Percentiles rank a stretch among this genome's conserved stretches.
phyloP scores from a whole-genome alignment of 1,140 invertebrate species.

The Diachasma alloeum region DNA sequence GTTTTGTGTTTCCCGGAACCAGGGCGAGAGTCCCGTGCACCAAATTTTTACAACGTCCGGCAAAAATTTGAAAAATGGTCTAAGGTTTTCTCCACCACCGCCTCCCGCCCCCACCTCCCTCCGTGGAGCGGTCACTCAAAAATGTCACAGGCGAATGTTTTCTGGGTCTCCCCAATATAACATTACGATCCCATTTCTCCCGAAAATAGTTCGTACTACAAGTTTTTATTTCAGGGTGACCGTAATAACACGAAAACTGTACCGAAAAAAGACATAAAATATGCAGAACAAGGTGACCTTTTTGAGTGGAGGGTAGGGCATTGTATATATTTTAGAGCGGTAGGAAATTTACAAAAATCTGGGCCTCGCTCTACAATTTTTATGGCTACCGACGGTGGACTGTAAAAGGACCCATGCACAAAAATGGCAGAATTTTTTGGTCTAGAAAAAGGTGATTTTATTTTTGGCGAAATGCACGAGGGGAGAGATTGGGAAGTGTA shows the following conservation, averaged over 20 bases:
- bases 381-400: not conserved
- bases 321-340: constrained; percentile 31
- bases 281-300: constrained; percentile 21
- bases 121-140: not conserved
- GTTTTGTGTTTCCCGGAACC: constrained; percentile 22
- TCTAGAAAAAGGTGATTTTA: not conserved
- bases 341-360: constrained; percentile 36
- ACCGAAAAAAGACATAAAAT: constrained; percentile 51
- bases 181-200: constrained; percentile 46
- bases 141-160: not conserved
- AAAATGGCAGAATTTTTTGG: not conserved
- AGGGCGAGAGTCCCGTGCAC: not conserved
- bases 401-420: not conserved
- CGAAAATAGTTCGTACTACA: constrained; percentile 45
- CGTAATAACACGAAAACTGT: constrained; percentile 59
- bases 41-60: not conserved
- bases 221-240: constrained; percentile 58
- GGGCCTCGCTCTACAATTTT: constrained; percentile 33
- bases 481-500: not conserved
- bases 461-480: not conserved
- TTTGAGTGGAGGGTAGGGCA: not conserved
- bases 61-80: not conserved
- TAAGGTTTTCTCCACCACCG: not conserved
- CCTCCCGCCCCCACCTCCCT: too few species aligned
- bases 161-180: constrained; percentile 47